These are phyloP conservation scores for Crypturellus undulatus DNA, from an alignment of 2,113 vertebrate genomes.

Conservation along the genomic window DNA sequence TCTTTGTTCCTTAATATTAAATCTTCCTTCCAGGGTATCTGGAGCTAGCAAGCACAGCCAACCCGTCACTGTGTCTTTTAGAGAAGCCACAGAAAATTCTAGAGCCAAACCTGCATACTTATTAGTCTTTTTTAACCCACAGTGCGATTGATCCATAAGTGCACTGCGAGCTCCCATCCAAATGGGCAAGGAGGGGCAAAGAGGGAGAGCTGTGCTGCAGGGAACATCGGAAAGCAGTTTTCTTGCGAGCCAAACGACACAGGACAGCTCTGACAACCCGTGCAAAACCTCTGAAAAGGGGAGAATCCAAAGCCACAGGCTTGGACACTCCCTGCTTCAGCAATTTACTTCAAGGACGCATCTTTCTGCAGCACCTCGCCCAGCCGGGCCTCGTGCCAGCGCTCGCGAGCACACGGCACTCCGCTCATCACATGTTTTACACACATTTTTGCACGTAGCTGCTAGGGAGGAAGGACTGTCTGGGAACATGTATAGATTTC, in stretches of 20 bases:
- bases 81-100: background rate
- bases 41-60: background rate
- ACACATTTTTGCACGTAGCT: slow-evolving; percentile 74
- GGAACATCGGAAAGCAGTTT: slow-evolving; percentile 21
- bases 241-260: background rate
- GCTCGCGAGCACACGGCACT: background rate
- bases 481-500: slow-evolving; percentile 74
- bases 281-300: slow-evolving; percentile 38
- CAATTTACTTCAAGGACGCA: slow-evolving; percentile 44
- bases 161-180: background rate
- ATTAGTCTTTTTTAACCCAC: background rate
- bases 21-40: background rate
- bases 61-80: background rate
- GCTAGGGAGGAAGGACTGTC: slow-evolving; percentile 53
- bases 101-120: background rate
- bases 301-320: slow-evolving; percentile 50
- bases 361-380: slow-evolving; percentile 60
- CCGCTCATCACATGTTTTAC: slow-evolving; percentile 61
- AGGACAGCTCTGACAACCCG: slow-evolving; percentile 10
- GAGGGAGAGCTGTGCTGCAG: background rate
- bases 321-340: slow-evolving; percentile 45
- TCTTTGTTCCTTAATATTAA: background rate
- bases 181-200: background rate
- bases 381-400: slow-evolving; percentile 50
- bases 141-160: background rate